Base-by-base conservation (phyloP, 2,888 invertebrate genomes). In the Ferdinandea cuprea region DNA sequence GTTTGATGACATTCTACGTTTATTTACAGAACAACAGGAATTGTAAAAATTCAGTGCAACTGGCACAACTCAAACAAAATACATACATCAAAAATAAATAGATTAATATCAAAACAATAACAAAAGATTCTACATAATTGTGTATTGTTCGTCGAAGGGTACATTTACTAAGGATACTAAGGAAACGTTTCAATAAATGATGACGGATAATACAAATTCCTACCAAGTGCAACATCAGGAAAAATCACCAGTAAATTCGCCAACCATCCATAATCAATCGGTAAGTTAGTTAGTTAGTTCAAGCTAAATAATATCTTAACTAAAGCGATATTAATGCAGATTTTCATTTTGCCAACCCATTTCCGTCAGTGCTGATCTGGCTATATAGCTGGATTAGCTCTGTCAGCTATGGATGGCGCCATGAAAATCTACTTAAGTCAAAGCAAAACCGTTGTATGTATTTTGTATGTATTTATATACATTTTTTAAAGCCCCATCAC, bases 201-300 rank as follows among this genome's bases (percentile, higher is more conserved):
- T 83, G 83, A 83, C 83, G 72, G 83, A 83, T 68, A 78, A 78
- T 42, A 81, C 46, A n/a, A 83, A 68, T 44, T 71, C 74, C 8
- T 83, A 63, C 50, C 83, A 83, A 61, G 25, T 72, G 48, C 77
- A 80, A 65, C 68, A 65, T 46, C 77, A 72, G 44, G 83, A 83
- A 32, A 83, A 72, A 78, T 78, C 72, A 1, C 78, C 77, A 44
- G 58, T 63, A 17, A 61, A 44, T 15, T 78, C 77, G 28, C 37
- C 68, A 50, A 42, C 54, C 35, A 66, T 71, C 35, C 77, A 72
- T 11, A 65, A 65, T 21, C 65, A 71, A 54, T 68, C 83, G 54
- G 83, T 83, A 50, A 78, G 83, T 78, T 28, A 28, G n/a, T n/a
- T n/a, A n/a, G n/a, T n/a, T n/a, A n/a, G n/a, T n/a, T n/a, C n/a